Conservation (phyloP, 2,113 vertebrate genomes). For the Hippocampus mohnikei region DNA sequence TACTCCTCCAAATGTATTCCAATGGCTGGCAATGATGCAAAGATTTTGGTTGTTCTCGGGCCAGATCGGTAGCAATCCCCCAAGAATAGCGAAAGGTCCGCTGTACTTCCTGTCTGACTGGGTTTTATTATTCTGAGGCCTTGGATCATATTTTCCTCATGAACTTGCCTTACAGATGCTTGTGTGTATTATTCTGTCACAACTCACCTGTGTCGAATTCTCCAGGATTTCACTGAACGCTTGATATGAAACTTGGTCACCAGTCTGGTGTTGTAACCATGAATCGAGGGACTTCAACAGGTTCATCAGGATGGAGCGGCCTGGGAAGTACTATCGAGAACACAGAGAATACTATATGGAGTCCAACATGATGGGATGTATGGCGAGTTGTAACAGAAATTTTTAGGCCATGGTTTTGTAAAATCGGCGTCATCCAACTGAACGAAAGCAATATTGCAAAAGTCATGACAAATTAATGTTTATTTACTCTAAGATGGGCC, state of each 20-base stretch:
- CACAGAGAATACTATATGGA: background rate
- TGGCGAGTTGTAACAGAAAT: background rate
- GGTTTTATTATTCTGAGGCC: no score
- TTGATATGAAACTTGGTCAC: conserved; percentile 67
- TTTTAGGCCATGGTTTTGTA: background rate
- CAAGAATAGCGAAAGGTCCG: no score
- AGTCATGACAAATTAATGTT: background rate
- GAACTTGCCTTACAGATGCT: background rate
- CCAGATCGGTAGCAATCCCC: no score
- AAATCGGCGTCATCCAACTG: background rate
- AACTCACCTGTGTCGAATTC: conserved; percentile 73
- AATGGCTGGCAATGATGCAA: no score
- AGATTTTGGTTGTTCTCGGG: no score
- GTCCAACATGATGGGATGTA: background rate
- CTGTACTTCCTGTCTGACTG: no score
- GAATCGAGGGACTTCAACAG: conserved; percentile 68
- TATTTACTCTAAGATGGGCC: background rate
- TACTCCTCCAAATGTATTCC: no score
- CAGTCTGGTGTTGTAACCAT: conserved; percentile 73
- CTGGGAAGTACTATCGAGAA: conserved; percentile 81
- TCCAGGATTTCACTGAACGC: conserved; percentile 72
- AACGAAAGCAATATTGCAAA: background rate
- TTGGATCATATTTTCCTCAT: background rate
- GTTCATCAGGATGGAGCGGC: conserved; percentile 77
- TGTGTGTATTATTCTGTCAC: background rate